These are phyloP conservation scores for Blomia tropicalis DNA, from an alignment of 2,888 invertebrate genomes.

Conservation along the genomic window DNA sequence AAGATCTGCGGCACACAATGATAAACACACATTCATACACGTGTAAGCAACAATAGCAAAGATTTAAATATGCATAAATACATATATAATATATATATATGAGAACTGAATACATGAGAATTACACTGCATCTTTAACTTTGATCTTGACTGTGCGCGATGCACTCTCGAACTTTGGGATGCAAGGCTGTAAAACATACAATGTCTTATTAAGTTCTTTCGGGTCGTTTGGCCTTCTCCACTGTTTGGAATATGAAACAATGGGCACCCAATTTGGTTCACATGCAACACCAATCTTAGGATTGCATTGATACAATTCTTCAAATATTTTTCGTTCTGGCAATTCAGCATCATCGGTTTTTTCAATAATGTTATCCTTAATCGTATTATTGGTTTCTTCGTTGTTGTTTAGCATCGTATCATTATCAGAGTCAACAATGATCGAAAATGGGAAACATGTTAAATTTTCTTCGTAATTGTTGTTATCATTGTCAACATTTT, in stretches of 20 bases:
- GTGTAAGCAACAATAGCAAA: no score
- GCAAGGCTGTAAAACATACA: constrained; percentile 5
- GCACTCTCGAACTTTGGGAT: constrained; percentile 9
- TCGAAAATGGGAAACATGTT: constrained; percentile 1
- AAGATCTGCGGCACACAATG: no score
- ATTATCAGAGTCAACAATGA: background rate
- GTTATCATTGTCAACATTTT: background rate
- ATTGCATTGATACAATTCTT: background rate
- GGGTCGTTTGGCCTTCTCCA: constrained; percentile 7
- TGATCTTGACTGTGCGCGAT: constrained; percentile 12
- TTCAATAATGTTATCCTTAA: background rate
- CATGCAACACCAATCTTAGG: background rate
- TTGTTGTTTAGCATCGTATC: background rate
- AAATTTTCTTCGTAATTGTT: background rate
- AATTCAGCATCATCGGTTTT: background rate
- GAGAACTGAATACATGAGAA: no score
- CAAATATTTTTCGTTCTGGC: background rate
- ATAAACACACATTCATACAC: no score
- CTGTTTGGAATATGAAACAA: constrained; percentile 1
- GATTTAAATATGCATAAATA: no score
- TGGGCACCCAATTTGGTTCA: background rate
- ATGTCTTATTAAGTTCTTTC: background rate
- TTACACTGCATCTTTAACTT: no score
- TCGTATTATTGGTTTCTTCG: background rate
- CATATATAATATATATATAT: no score